Base-by-base conservation (phyloP, 2,888 invertebrate genomes). In the Phasia obesa region DNA sequence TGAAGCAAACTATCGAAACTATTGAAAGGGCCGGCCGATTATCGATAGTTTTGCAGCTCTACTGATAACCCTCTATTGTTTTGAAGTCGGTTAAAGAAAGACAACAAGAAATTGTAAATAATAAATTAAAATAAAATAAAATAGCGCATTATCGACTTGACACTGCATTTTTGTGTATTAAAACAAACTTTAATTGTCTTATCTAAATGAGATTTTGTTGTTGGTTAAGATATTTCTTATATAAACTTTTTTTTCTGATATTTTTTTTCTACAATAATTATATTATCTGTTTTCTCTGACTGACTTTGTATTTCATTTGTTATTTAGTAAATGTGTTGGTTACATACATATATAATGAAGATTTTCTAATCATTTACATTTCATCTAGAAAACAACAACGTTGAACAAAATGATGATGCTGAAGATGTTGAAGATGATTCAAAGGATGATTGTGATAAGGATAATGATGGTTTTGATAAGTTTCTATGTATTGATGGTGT, bases 301-400 rank as follows among this genome's bases (percentile, higher is more conserved):
- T 60, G 47, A 55, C 15, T 76, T 71, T 67, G 44, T 25, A 70
- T 57, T 70, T 67, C 51, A 38, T 62, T 67, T 44, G 25, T 49
- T 59, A 7, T 51, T 60, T 42, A 53, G 67, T 49, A 49, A 67
- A 38, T 60, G 17, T 69, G 53, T 15, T 60, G 74, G 53, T 49
- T 69, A 69, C n/a, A n/a, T 62, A 60, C 31, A 31, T 7, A 31
- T 49, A 69, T 70, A 51, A 47, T 64, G 59, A 69, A 57, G 3
- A 78, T 44, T 19, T 49, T 64, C 60, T 65, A 65, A 71, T 75
- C 82, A 70, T 60, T 42, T 59, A n/a, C 57, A 78, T 83, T 83
- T 83, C 83, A 83, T 83, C 83, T 83, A 38, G 38, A 70, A 79
- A 79, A 60, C 47, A 70, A 79, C 55, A 75, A 38, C 53, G 59